Base-by-base conservation (phyloP, 2,888 invertebrate species). In the Hipparchia semele region DNA sequence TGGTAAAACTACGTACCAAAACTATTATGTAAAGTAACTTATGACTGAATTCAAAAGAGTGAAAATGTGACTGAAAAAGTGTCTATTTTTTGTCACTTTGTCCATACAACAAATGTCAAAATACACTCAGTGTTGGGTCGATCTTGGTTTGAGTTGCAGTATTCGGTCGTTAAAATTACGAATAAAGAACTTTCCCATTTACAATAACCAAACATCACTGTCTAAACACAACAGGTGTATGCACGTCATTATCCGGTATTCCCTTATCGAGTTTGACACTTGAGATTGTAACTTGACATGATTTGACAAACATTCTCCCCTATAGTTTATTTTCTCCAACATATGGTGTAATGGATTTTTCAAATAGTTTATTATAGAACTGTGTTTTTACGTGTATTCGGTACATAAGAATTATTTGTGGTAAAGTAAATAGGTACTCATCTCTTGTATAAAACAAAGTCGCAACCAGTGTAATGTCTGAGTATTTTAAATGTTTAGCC, bases 311-410 rank as follows among this genome's bases (percentile, higher is more conserved):
- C 78, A 78, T 74, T 72, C 76, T 61, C 73, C 77, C 77, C 77
- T 73, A 60, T 62, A 39, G 12, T 62, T 69, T 54, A 68, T 58
- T 13, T 64, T 78, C 73, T 68, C 66, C 65, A 77, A 77, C 90
- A 90, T 90, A 89, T 86, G 90, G 85, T 80, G 73, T 89, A 88
- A 89, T 89, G 82, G 85, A 83, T 54, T 62, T 69, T 80, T 79
- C 80, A 78, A 79, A 80, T 75, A 70, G 33, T 71, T 66, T 69
- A 53, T 39, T 69, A 53, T 23, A 64, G 59, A 72, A 66, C 33
- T 53, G 60, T 49, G 12, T 13, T 46, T 13, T 46, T 46, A 62
- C 1, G 6, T 64, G 12, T 23, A 64, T 9, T 64, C 9, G 49
- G 12, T 49, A 46, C 9, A 7, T 64, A 49, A 8, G 10, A 6